Evolutionary conservation across 2,888 invertebrate species (phyloP).

Genomic region (Oxyteleia sp.): DNA sequence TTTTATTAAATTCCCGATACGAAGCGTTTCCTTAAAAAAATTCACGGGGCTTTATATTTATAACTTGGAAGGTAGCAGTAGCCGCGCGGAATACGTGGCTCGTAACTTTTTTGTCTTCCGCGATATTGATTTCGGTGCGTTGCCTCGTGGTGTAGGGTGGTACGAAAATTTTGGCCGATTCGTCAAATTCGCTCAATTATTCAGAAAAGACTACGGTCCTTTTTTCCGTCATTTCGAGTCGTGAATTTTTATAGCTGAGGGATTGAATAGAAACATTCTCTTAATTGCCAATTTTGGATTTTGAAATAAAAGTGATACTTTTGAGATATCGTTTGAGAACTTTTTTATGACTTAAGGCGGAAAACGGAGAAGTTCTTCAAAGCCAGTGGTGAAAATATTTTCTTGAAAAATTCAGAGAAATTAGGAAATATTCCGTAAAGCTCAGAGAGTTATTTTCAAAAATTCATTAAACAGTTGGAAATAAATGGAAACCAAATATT

Average conservation of each 20-base stretch:
- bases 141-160: not conserved
- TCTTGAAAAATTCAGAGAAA: too few relatives aligned
- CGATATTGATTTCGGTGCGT: constrained; percentile 29
- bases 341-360: too few relatives aligned
- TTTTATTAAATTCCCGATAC: constrained; percentile 48
- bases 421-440: too few relatives aligned
- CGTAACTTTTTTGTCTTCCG: constrained; percentile 47
- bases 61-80: constrained; percentile 25
- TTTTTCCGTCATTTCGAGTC: constrained; percentile 19
- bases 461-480: too few relatives aligned
- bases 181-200: constrained; percentile 44
- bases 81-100: constrained; percentile 25
- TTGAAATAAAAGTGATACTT: too few relatives aligned
- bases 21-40: constrained; percentile 36
- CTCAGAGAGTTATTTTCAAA: too few relatives aligned
- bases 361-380: too few relatives aligned
- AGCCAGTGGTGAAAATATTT: too few relatives aligned
- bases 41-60: constrained; percentile 39
- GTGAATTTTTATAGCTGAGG: constrained; percentile 1
- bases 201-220: constrained; percentile 23
- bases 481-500: too few relatives aligned
- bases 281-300: too few relatives aligned
- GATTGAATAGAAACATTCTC: too few relatives aligned
- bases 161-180: constrained; percentile 26
- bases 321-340: too few relatives aligned